A percentile compares a stretch with the other conserved stretches of the same genome.
phyloP scores from a whole-genome alignment of 1,140 invertebrate species.

The Macrobrachium nipponense region DNA sequence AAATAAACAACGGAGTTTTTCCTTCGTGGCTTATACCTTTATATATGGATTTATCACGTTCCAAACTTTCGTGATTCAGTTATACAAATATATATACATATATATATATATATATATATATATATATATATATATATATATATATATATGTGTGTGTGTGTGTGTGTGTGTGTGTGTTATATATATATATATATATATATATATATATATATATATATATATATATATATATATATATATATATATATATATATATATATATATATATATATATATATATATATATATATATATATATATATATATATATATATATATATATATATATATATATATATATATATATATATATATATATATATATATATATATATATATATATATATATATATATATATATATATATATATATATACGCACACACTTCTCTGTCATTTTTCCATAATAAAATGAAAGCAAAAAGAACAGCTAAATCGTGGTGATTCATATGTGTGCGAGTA shows the following conservation, averaged over 20 bases:
- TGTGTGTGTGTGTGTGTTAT: too few relatives aligned
- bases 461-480: too few relatives aligned
- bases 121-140: constrained; percentile 10
- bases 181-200: too few relatives aligned
- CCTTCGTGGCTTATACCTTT: too few relatives aligned
- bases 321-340: constrained; percentile 1
- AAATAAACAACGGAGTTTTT: too few relatives aligned
- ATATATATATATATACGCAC: not conserved
- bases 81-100: not conserved
- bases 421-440: too few relatives aligned
- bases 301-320: constrained; percentile 1
- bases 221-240: constrained; percentile 7
- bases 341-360: constrained; percentile 3
- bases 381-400: constrained; percentile 10
- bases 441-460: too few relatives aligned
- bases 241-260: constrained; percentile 10
- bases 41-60: too few relatives aligned
- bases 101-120: constrained; percentile 7
- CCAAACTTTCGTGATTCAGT: too few relatives aligned
- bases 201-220: not conserved
- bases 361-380: constrained; percentile 10
- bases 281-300: too few relatives aligned
- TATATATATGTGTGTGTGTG: constrained; percentile 3
- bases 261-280: constrained; percentile 10
- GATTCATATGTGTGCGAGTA: too few relatives aligned